These are phyloP conservation scores for Leucophora obtusa DNA, from an alignment of 2,888 invertebrate species.

Conservation along the genomic window DNA sequence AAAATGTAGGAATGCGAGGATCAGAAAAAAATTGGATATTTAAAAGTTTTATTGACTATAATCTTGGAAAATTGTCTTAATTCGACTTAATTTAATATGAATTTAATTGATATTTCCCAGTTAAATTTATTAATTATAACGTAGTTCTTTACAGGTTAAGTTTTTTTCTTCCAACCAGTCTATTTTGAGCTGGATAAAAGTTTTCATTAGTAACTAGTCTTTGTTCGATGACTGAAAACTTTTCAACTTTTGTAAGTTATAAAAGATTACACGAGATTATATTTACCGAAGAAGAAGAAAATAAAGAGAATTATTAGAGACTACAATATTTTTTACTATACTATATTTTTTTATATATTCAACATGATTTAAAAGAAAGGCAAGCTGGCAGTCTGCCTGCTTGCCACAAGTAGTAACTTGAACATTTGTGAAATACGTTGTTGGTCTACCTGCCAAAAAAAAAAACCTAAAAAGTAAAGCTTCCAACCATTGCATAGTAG, in stretches of 20 bases:
- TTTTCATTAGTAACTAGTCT: slow-evolving; percentile 25
- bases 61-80: no score
- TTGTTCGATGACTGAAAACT: slow-evolving; percentile 53
- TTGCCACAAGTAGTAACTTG: slow-evolving; percentile 9
- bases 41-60: no score
- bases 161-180: background rate
- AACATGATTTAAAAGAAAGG: slow-evolving; percentile 39
- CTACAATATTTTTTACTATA: slow-evolving; percentile 8
- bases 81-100: no score
- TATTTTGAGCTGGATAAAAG: background rate
- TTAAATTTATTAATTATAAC: no score
- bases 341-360: slow-evolving; percentile 13
- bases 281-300: slow-evolving; percentile 35
- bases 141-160: no score
- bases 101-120: no score
- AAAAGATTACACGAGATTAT: slow-evolving; percentile 57
- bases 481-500: slow-evolving; percentile 12
- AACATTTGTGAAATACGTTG: slow-evolving; percentile 36
- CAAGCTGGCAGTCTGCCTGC: slow-evolving; percentile 12
- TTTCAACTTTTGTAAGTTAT: slow-evolving; percentile 45
- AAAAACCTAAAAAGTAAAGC: slow-evolving; percentile 36
- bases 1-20: no score
- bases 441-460: slow-evolving; percentile 55
- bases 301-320: slow-evolving; percentile 45
- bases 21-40: no score